Base-by-base conservation (phyloP, 2,888 invertebrate species). In the Cylloceria caligata region DNA sequence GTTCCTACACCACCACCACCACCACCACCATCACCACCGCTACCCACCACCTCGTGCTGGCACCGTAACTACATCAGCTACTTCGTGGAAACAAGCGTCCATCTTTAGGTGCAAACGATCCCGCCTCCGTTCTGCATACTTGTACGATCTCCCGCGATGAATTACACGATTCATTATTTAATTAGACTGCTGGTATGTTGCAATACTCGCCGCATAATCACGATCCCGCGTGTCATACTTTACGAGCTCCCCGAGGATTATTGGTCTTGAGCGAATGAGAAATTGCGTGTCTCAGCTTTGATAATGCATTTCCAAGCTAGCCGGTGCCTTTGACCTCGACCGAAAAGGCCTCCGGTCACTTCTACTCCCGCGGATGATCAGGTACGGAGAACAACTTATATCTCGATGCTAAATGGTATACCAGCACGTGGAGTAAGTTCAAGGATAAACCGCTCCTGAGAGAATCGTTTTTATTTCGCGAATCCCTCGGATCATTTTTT, bases 51-150 rank as follows among this genome's bases (percentile, higher is more conserved):
- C 9, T n/a, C 27, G 27, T n/a, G 1, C 27, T n/a, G 27, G 27
- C 27, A 0, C 1, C n/a, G 5, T 27, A 13, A 55, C 11, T 27
- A 21, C 55, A 30, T 52, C 52, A 24, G 13, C 27, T 5, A 24
- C 24, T 55, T 55, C 55, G 27, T n/a, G n/a, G 55, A 55, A 55
- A 27, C 27, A 27, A 27, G n/a, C 24, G 24, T 27, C n/a, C n/a
- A 27, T 55, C 27, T 27, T 5, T 3, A 3, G 1, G 55, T 27
- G 27, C 27, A 55, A 55, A 27, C 27, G 55, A 24, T 55, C 27
- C 55, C 27, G 55, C 27, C 55, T 55, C 24, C 24, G 52, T 52
- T 52, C 27, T 24, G 52, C 52, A 49, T 21, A 24, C 24, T 52
- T 24, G 52, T 27, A 2, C 11, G 3, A 52, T 5, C 21, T 21